Evolutionary conservation across 53 echinoderm and acorn worm genomes (phyloP).

Genomic region (Hippasteria phrygiana): DNA sequence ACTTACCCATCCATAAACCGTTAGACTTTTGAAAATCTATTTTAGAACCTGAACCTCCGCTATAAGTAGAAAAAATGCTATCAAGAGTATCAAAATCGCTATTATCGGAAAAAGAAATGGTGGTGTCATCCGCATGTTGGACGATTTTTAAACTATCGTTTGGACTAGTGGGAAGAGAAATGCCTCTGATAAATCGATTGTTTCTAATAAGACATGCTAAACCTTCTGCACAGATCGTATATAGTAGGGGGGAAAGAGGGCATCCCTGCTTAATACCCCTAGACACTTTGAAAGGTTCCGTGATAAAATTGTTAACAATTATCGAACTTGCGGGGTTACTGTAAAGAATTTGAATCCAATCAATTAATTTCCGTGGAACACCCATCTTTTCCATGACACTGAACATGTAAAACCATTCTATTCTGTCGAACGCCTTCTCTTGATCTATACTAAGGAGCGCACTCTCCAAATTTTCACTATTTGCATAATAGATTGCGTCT

Average conservation of each 20-base stretch:
- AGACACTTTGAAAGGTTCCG: conserved; percentile 22
- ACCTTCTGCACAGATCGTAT: no score
- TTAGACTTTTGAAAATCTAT: conserved; percentile 1
- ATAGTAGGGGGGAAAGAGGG: no score
- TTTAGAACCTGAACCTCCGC: conserved; percentile 11
- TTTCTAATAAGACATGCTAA: not conserved
- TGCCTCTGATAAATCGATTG: not conserved
- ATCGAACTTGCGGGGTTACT: not conserved
- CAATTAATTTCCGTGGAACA: not conserved
- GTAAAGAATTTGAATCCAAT: conserved; percentile 36
- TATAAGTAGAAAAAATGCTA: not conserved
- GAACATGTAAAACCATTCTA: no score
- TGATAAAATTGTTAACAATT: no score
- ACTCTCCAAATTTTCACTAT: no score
- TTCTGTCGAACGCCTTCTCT: no score
- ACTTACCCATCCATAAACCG: not conserved
- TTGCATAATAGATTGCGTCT: no score
- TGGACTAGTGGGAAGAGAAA: not conserved
- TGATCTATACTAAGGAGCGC: no score
- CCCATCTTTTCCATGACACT: not conserved
- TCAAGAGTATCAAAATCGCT: not conserved
- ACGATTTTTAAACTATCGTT: not conserved
- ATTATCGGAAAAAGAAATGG: not conserved
- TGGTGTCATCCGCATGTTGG: not conserved
- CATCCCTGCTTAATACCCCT: no score